Percentiles rank a stretch among this genome's conserved stretches.
These are phyloP conservation scores for Latheticus oryzae DNA, from an alignment of 2,888 invertebrate species.

Conservation along the genomic window DNA sequence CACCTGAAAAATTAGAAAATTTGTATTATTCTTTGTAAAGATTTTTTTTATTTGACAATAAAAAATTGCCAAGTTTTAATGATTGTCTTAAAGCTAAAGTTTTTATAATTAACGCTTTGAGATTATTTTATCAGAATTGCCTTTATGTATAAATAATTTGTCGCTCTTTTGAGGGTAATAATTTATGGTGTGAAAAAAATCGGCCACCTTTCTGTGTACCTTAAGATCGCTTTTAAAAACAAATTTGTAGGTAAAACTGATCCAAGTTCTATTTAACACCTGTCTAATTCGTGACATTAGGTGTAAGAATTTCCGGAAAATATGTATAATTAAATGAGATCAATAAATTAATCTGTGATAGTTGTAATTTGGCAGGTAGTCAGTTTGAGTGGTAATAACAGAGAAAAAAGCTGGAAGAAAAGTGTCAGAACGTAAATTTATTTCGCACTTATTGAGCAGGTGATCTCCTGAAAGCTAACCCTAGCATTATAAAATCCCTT, in stretches of 20 bases:
- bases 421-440: constrained; percentile 39
- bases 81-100: too few relatives aligned
- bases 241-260: constrained; percentile 32
- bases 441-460: constrained; percentile 37
- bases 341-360: constrained; percentile 33
- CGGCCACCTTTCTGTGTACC: constrained; percentile 8
- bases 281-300: constrained; percentile 43
- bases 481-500: constrained; percentile 24
- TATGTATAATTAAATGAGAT: constrained; percentile 39
- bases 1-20: too few relatives aligned
- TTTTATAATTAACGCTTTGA: too few relatives aligned
- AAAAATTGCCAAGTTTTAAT: too few relatives aligned
- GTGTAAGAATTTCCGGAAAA: constrained; percentile 42
- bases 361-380: constrained; percentile 33
- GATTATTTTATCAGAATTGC: too few relatives aligned
- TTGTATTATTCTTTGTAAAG: too few relatives aligned
- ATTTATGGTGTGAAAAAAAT: constrained; percentile 13
- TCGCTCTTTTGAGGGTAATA: constrained; percentile 3
- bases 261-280: constrained; percentile 39
- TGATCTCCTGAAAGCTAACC: constrained; percentile 20
- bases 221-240: constrained; percentile 31
- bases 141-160: too few relatives aligned
- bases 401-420: constrained; percentile 26
- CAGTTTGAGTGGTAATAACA: constrained; percentile 33
- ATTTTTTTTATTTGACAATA: too few relatives aligned